Conservation (phyloP, 2,113 vertebrate species). For the Todiramphus saurophagus region DNA sequence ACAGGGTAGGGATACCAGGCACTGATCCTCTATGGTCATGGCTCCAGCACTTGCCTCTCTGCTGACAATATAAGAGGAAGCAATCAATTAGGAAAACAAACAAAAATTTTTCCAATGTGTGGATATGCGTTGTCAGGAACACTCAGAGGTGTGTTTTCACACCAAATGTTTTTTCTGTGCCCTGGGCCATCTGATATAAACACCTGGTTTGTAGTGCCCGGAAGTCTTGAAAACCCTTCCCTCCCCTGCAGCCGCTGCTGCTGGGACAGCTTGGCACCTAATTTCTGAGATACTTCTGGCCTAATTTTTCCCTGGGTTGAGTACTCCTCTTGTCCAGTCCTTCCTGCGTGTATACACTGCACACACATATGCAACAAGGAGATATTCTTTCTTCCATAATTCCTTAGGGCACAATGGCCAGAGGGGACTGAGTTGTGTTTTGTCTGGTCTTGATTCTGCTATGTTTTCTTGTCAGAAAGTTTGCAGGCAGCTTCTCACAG, state of each 20-base stretch:
- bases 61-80: not conserved
- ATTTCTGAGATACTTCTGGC: not conserved
- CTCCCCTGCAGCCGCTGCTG: accelerated
- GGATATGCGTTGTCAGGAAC: accelerated
- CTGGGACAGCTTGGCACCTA: not conserved
- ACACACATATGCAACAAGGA: not conserved
- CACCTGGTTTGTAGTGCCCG: not conserved
- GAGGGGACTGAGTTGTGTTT: not conserved
- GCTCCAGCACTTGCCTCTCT: not conserved
- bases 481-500: not conserved
- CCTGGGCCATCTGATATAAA: not conserved
- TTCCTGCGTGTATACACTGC: not conserved
- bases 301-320: not conserved
- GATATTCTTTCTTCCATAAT: not conserved
- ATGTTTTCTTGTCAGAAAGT: not conserved
- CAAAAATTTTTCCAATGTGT: not conserved
- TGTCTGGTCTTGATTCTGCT: not conserved
- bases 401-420: not conserved
- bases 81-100: not conserved
- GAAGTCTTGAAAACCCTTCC: not conserved
- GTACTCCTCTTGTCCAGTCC: not conserved
- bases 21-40: not conserved
- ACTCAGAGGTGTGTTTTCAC: not conserved
- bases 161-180: not conserved
- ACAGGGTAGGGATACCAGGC: not conserved